Conservation (phyloP, 1,140 invertebrate genomes). For the Lamellibrachia luymesi region DNA sequence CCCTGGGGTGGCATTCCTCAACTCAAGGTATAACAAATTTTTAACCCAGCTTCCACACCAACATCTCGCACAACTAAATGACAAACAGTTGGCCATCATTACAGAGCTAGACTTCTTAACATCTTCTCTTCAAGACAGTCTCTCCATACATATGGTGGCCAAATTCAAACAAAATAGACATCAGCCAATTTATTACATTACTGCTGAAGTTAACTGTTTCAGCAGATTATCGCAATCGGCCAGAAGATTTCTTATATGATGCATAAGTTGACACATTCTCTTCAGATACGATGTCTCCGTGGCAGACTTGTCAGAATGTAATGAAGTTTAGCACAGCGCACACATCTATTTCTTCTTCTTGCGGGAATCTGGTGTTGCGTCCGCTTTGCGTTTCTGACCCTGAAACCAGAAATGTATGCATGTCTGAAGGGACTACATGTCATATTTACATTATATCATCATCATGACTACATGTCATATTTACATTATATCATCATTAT, state of each 20-base stretch:
- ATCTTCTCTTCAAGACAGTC: neutral
- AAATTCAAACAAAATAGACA: neutral
- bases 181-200: neutral
- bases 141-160: neutral
- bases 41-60: neutral
- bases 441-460: neutral
- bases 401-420: conserved; percentile 11
- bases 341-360: neutral
- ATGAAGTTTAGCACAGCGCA: neutral
- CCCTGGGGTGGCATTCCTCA: too few relatives aligned
- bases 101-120: neutral
- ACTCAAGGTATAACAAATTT: too few relatives aligned
- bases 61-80: neutral
- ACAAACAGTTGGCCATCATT: neutral
- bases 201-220: neutral
- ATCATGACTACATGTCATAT: neutral
- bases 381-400: conserved; percentile 9
- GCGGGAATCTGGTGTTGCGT: neutral
- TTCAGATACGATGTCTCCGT: neutral
- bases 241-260: neutral
- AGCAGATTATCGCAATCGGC: neutral
- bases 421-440: neutral
- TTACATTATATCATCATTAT: neutral
- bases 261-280: neutral
- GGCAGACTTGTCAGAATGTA: neutral